phyloP scores from a whole-genome alignment of 2,797 vertebrate species.

The Spea hammondii region DNA sequence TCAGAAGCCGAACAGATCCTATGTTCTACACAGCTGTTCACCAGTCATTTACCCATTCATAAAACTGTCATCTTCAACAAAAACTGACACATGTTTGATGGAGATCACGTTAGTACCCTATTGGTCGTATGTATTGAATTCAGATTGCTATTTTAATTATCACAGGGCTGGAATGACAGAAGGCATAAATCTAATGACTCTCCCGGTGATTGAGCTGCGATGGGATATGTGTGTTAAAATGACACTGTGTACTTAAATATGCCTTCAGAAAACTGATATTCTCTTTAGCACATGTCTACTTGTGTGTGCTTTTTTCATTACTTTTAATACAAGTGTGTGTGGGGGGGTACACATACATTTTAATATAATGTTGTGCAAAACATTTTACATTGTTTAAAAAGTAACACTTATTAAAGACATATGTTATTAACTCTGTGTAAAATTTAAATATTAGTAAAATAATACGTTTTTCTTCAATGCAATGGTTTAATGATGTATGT shows the following conservation, averaged over 20 bases:
- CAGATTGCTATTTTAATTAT: constrained; percentile 70
- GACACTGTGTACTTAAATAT: constrained; percentile 49
- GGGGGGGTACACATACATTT: too few species aligned
- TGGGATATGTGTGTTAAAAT: constrained; percentile 43
- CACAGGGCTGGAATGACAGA: constrained; percentile 75
- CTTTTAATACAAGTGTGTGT: too few species aligned
- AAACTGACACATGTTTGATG: constrained; percentile 69
- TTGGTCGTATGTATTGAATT: constrained; percentile 59
- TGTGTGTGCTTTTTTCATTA: background rate
- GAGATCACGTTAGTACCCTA: constrained; percentile 64
- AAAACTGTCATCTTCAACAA: constrained; percentile 69
- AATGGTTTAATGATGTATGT: too few species aligned
- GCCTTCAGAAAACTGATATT: constrained; percentile 41
- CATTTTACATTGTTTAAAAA: too few species aligned
- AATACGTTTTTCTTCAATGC: too few species aligned
- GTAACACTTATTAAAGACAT: too few species aligned
- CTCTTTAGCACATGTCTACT: constrained; percentile 4
- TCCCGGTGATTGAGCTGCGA: constrained; percentile 46
- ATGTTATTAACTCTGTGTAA: too few species aligned
- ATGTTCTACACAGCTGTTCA: constrained; percentile 60
- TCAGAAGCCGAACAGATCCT: constrained; percentile 61
- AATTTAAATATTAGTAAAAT: too few species aligned
- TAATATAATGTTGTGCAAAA: too few species aligned
- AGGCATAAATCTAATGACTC: constrained; percentile 72
- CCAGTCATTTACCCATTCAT: constrained; percentile 67